A percentile compares a stretch with the other conserved stretches of the same genome.
Conservation (phyloP, 2,888 invertebrate species). For the Leptinotarsa juncta region DNA sequence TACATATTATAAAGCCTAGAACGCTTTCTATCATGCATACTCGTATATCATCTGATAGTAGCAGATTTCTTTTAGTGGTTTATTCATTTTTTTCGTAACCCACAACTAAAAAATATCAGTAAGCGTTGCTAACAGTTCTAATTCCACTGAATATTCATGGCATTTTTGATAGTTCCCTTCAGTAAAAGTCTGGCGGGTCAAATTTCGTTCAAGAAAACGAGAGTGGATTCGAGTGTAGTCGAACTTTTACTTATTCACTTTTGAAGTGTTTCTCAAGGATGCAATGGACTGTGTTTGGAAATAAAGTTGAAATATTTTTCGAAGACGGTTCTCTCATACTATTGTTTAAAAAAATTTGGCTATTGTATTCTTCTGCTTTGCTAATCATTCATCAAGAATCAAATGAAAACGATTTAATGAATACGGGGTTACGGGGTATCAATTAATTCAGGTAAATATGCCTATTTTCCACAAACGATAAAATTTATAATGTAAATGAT, state of each 20-base stretch:
- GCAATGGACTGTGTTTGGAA: slow-evolving; percentile 6
- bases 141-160: slow-evolving; percentile 18
- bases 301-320: neutral
- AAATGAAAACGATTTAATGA: neutral
- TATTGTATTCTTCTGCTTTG: neutral
- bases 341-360: slow-evolving; percentile 2
- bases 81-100: neutral
- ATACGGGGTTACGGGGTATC: no score
- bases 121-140: neutral
- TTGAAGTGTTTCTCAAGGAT: slow-evolving; percentile 1
- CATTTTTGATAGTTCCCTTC: slow-evolving; percentile 1
- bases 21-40: neutral
- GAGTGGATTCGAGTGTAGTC: neutral
- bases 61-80: neutral
- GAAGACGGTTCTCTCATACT: neutral
- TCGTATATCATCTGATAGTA: neutral
- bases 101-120: neutral
- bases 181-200: slow-evolving; percentile 3
- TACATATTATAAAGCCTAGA: no score
- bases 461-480: no score
- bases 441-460: no score
- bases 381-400: slow-evolving; percentile 6
- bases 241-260: slow-evolving; percentile 4
- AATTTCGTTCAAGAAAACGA: slow-evolving; percentile 10
- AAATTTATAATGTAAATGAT: no score